phyloP scores from a whole-genome alignment of 2,797 vertebrate species.

The Sciurus carolinensis region DNA sequence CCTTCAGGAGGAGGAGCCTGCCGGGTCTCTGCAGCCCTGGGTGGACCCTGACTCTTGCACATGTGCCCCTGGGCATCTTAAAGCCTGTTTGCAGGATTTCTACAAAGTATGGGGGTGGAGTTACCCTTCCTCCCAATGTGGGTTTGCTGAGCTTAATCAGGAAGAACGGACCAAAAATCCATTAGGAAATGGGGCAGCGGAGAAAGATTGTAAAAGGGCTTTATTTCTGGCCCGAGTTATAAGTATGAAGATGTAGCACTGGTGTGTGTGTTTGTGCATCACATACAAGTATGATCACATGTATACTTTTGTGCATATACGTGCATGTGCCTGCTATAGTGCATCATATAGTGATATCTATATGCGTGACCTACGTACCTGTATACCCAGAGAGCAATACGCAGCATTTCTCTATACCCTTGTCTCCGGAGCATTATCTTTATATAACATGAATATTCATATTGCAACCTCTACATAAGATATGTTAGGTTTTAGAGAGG shows the following conservation, averaged over 20 bases:
- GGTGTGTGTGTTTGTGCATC: too few species aligned
- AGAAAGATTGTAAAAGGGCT: not conserved
- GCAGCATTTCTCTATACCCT: not conserved
- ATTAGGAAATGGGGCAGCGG: not conserved
- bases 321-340: not conserved
- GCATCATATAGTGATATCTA: too few species aligned
- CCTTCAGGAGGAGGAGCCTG: slow-evolving; percentile 59
- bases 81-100: slow-evolving; percentile 50
- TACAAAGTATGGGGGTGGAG: slow-evolving; percentile 39
- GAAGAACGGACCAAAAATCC: not conserved
- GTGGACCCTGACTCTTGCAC: slow-evolving; percentile 50
- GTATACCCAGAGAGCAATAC: not conserved
- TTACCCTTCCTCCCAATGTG: not conserved
- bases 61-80: not conserved
- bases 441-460: not conserved
- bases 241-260: not conserved
- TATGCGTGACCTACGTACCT: too few species aligned
- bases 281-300: not conserved
- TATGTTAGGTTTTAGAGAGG: too few species aligned
- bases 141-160: not conserved
- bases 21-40: slow-evolving; percentile 53
- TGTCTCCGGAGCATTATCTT: too few species aligned
- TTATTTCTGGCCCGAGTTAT: not conserved
- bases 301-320: not conserved
- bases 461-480: too few species aligned